phyloP scores from a whole-genome alignment of 1,140 invertebrate species.

The Ephestia elutella region DNA sequence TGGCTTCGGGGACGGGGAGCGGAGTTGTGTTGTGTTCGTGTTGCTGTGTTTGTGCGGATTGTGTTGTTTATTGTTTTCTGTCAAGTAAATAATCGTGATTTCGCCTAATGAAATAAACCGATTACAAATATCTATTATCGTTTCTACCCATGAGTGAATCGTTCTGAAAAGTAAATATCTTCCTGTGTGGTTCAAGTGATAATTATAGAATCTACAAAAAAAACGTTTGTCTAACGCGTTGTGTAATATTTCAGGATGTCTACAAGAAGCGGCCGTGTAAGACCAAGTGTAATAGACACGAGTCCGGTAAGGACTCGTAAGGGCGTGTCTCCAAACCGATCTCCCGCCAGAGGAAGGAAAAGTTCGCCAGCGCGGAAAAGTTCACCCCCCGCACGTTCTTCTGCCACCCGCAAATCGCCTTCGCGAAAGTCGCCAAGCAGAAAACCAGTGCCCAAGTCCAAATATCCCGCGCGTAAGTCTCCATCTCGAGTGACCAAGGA shows the following conservation, averaged over 20 bases:
- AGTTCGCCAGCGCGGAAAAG: slow-evolving; percentile 23
- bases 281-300: slow-evolving; percentile 42
- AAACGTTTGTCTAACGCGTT: slow-evolving; percentile 24
- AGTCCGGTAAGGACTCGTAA: slow-evolving; percentile 54
- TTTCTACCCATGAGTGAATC: slow-evolving; percentile 18
- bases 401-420: slow-evolving; percentile 42
- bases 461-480: slow-evolving; percentile 50
- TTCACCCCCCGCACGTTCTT: slow-evolving; percentile 31
- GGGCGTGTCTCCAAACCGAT: slow-evolving; percentile 55
- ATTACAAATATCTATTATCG: neutral
- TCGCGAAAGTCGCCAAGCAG: slow-evolving; percentile 47
- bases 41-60: slow-evolving; percentile 14
- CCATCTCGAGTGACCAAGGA: slow-evolving; percentile 54
- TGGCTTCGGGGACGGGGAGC: slow-evolving; percentile 28
- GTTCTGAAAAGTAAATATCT: slow-evolving; percentile 29
- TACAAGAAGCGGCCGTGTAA: slow-evolving; percentile 56
- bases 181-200: slow-evolving; percentile 38
- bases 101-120: slow-evolving; percentile 6
- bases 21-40: neutral
- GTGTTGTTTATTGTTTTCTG: slow-evolving; percentile 6
- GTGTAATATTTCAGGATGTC: slow-evolving; percentile 49
- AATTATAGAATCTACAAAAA: slow-evolving; percentile 45
- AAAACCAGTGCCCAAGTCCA: slow-evolving; percentile 37
- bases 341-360: slow-evolving; percentile 61
- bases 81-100: slow-evolving; percentile 8